Evolutionary conservation across 2,888 invertebrate species (phyloP).

Genomic region (Sphaerophoria rueppellii): DNA sequence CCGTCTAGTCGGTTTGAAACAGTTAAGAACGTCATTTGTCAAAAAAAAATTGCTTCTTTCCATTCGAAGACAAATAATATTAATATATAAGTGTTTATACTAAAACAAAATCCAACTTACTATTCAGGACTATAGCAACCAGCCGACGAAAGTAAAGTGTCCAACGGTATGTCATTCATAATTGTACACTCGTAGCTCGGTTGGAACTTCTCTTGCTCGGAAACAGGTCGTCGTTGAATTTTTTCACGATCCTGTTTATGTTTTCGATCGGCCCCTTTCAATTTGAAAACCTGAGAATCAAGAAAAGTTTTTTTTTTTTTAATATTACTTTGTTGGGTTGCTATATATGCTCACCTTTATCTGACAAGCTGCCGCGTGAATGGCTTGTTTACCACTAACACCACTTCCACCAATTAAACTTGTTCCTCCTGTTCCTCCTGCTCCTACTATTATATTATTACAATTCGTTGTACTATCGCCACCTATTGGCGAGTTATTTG

Average conservation of each 20-base stretch:
- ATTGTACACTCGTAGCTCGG: conserved; percentile 98
- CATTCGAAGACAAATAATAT: background rate
- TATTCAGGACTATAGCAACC: conserved; percentile 82
- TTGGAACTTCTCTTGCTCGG: conserved; percentile 95
- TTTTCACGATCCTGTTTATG: conserved; percentile 98
- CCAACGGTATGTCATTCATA: conserved; percentile 90
- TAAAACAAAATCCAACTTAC: conserved; percentile 76
- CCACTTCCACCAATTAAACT: conserved; percentile 69
- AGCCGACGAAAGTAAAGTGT: conserved; percentile 77
- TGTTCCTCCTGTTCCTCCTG: conserved; percentile 14
- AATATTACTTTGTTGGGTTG: background rate
- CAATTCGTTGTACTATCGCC: conserved; percentile 65
- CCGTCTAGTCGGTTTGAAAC: no score
- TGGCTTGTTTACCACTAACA: conserved; percentile 83
- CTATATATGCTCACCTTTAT: conserved; percentile 89
- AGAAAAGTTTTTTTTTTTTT: background rate
- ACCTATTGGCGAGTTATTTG: conserved; percentile 71
- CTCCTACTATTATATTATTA: conserved; percentile 62
- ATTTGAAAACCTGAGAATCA: conserved; percentile 86
- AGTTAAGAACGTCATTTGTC: no score
- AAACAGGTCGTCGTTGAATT: conserved; percentile 91
- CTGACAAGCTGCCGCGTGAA: conserved; percentile 97
- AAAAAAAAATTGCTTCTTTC: conserved; percentile 5
- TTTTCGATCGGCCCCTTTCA: conserved; percentile 98
- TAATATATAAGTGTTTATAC: background rate